Percentiles rank a stretch among this genome's conserved stretches.
Conservation (phyloP, 2,113 vertebrate species). For the Erinaceus europaeus region DNA sequence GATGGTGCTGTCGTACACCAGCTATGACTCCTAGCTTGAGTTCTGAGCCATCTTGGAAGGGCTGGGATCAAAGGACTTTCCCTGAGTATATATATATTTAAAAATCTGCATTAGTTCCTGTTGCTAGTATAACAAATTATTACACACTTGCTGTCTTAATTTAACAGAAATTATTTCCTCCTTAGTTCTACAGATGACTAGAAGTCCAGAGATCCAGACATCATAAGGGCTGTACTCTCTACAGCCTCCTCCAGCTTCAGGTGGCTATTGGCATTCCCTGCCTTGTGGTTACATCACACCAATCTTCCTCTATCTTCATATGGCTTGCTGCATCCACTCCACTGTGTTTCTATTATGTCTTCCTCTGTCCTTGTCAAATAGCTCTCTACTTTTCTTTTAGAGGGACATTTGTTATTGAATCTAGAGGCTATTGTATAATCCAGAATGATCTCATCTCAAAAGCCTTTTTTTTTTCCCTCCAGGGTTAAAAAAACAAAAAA, state of each 20-base stretch:
- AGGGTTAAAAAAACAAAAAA: too few relatives aligned
- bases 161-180: neutral
- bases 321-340: neutral
- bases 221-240: neutral
- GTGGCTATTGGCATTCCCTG: neutral
- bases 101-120: too few relatives aligned
- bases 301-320: neutral
- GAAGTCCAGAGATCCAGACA: neutral
- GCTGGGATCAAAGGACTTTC: neutral
- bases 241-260: neutral
- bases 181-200: neutral
- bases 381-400: neutral
- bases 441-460: neutral
- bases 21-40: neutral
- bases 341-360: neutral
- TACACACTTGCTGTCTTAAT: neutral
- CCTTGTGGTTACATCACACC: neutral
- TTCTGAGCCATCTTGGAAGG: neutral
- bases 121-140: neutral
- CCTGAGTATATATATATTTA: too few relatives aligned
- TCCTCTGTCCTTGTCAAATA: neutral
- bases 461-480: too few relatives aligned
- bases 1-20: too few relatives aligned
- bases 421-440: neutral
- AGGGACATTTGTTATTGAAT: neutral